Evolutionary conservation across 2,888 invertebrate genomes (phyloP).

Genomic region (Drosophila kanekoi): DNA sequence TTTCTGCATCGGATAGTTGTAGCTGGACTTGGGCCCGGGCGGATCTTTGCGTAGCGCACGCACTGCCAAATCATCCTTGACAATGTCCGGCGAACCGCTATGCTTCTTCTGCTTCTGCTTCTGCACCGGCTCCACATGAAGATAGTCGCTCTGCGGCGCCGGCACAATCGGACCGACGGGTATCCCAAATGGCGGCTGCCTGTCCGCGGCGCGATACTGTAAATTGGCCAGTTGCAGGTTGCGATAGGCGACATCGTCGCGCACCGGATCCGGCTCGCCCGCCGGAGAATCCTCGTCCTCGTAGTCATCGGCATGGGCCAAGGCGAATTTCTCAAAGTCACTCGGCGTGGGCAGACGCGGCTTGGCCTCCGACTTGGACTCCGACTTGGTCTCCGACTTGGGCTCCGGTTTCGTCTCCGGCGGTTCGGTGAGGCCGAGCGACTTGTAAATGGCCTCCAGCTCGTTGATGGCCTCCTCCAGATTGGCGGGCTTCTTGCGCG

Average conservation of each 20-base stretch:
- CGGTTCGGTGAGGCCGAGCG: conserved; percentile 91
- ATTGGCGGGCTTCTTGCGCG: conserved; percentile 89
- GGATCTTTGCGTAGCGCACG: conserved; percentile 93
- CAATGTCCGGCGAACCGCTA: conserved; percentile 89
- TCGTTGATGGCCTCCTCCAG: conserved; percentile 95
- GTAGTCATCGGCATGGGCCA: conserved; percentile 87
- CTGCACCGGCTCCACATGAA: conserved; percentile 89
- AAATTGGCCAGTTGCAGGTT: conserved; percentile 92
- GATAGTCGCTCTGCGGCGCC: conserved; percentile 93
- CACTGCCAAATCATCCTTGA: conserved; percentile 95
- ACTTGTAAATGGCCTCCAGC: conserved; percentile 95
- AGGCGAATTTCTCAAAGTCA: conserved; percentile 83
- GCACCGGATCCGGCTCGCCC: conserved; percentile 92
- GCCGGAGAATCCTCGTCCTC: conserved; percentile 86
- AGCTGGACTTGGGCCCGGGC: conserved; percentile 73
- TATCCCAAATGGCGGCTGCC: conserved; percentile 96
- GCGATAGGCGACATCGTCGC: conserved; percentile 94
- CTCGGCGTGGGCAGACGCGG: conserved; percentile 79
- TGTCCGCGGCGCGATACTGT: conserved; percentile 89
- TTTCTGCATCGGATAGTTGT: conserved; percentile 86
- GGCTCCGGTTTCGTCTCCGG: conserved; percentile 34
- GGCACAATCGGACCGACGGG: conserved; percentile 93
- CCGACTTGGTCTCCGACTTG: neutral
- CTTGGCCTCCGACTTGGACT: conserved; percentile 40
- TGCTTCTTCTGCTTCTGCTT: conserved; percentile 83